Evolutionary conservation across 2,113 vertebrate genomes (phyloP).

Genomic region (Sceloporus undulatus): DNA sequence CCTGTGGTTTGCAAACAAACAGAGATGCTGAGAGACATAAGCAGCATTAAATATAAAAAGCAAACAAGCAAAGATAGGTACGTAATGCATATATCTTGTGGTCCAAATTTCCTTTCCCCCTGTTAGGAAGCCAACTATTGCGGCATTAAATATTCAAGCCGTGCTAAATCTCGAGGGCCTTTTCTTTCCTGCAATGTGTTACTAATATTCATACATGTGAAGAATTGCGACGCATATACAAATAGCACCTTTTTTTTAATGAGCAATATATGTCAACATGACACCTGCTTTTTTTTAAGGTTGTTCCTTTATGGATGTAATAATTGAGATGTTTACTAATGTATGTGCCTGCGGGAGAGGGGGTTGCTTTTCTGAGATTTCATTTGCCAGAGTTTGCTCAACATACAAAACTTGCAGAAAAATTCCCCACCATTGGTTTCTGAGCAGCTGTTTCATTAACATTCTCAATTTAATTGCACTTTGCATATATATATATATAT

Average conservation of each 20-base stretch:
- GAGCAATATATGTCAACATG: constrained; percentile 76
- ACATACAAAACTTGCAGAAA: constrained; percentile 59
- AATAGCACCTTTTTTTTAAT: constrained; percentile 72
- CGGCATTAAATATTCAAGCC: constrained; percentile 76
- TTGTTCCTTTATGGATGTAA: constrained; percentile 74
- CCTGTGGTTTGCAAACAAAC: constrained; percentile 15
- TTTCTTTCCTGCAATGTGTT: constrained; percentile 69
- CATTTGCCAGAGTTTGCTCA: constrained; percentile 56
- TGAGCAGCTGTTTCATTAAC: constrained; percentile 66
- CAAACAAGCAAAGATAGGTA: constrained; percentile 49
- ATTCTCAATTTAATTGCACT: constrained; percentile 69
- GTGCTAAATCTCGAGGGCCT: constrained; percentile 71
- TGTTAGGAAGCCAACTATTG: constrained; percentile 70
- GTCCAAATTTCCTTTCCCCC: constrained; percentile 67
- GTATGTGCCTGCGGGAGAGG: constrained; percentile 57
- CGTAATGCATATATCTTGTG: constrained; percentile 44
- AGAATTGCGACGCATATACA: constrained; percentile 70
- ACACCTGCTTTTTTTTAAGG: constrained; percentile 75
- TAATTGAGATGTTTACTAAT: constrained; percentile 77
- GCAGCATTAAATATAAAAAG: constrained; percentile 43
- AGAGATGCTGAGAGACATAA: constrained; percentile 41
- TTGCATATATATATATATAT: constrained; percentile 41
- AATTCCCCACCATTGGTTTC: constrained; percentile 39
- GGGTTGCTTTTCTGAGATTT: constrained; percentile 65
- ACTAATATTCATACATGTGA: constrained; percentile 72